These are phyloP conservation scores for Aptenodytes forsteri DNA, from an alignment of 2,113 vertebrate genomes.

Conservation along the genomic window DNA sequence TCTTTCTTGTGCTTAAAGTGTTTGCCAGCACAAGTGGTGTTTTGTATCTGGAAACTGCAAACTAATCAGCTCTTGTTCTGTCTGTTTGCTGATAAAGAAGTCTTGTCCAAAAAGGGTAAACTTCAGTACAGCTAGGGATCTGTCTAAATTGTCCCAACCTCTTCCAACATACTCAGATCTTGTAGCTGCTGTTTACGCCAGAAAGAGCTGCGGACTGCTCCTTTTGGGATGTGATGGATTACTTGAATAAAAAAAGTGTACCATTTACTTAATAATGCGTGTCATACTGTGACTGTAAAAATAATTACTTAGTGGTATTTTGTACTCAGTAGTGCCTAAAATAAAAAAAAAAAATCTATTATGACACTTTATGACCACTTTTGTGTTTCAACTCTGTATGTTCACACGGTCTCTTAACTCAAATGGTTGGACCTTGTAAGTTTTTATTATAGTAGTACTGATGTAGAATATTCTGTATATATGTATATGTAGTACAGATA, in stretches of 20 bases:
- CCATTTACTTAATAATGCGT: neutral
- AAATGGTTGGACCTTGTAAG: neutral
- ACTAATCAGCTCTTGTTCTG: neutral
- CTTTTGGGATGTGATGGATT: neutral
- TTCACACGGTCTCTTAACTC: neutral
- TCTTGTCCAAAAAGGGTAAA: neutral
- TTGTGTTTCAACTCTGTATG: neutral
- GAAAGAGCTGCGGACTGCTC: neutral
- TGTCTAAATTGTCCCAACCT: neutral
- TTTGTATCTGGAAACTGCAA: neutral
- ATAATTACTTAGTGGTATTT: neutral
- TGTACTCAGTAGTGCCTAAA: neutral
- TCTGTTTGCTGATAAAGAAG: neutral
- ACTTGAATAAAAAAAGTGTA: neutral
- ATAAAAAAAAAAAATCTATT: neutral
- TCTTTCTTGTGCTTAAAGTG: neutral
- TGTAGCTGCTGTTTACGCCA: neutral
- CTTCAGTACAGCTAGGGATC: neutral
- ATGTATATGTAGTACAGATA: neutral
- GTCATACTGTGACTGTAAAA: neutral
- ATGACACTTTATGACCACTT: neutral
- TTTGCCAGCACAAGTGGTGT: neutral
- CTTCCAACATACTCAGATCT: neutral
- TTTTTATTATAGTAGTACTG: neutral
- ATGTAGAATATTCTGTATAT: neutral